A percentile compares a stretch with the other conserved stretches of the same genome.
phyloP scores from a whole-genome alignment of 2,113 vertebrate genomes.

The Podarcis raffonei region DNA sequence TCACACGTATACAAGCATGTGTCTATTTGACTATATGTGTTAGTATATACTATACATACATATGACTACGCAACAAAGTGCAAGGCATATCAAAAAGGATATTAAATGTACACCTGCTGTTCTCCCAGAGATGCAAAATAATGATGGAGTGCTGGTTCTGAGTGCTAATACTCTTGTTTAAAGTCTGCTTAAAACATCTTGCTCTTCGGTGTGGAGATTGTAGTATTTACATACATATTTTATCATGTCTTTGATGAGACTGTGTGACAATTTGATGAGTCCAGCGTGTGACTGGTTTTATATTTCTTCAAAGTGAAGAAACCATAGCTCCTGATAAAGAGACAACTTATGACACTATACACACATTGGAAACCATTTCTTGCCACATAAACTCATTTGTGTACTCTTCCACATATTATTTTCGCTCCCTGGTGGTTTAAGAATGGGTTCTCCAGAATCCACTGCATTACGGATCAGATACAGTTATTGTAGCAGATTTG shows the following conservation, averaged over 20 bases:
- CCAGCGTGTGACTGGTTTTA: background rate
- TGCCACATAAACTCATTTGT: background rate
- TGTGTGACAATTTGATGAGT: background rate
- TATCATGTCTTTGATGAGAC: constrained; percentile 4
- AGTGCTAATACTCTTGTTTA: background rate
- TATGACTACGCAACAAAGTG: background rate
- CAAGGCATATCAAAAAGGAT: background rate
- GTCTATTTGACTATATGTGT: too few species aligned
- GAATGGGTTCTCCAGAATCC: background rate
- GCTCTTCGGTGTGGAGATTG: background rate
- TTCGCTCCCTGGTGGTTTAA: background rate
- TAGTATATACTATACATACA: too few species aligned
- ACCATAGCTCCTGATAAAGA: background rate
- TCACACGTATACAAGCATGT: too few species aligned
- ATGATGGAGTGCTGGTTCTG: background rate
- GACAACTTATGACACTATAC: background rate
- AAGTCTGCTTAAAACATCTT: background rate
- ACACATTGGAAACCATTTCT: background rate
- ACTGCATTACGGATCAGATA: background rate
- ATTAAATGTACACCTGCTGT: background rate
- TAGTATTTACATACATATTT: background rate
- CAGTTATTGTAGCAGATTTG: background rate
- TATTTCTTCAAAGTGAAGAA: background rate
- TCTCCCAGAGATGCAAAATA: background rate
- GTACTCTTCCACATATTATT: background rate